These are phyloP conservation scores for Proteles cristata DNA, from an alignment of 2,113 vertebrate species.

Conservation along the genomic window DNA sequence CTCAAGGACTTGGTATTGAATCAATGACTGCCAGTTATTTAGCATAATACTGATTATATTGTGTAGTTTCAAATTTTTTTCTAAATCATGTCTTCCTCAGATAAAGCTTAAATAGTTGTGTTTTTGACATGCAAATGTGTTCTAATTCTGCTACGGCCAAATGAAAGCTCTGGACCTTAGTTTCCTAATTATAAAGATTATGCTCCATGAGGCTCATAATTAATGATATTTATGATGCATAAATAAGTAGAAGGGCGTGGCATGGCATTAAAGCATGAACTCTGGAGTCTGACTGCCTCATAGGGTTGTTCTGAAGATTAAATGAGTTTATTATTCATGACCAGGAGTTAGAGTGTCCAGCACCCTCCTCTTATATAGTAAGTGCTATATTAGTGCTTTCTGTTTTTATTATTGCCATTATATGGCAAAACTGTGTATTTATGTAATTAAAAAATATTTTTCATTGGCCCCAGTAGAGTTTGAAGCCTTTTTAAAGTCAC, in stretches of 20 bases:
- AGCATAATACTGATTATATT: not conserved
- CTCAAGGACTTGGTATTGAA: not conserved
- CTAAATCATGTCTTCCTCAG: constrained; percentile 17
- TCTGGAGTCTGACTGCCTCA: not conserved
- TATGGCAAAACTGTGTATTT: not conserved
- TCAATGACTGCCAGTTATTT: not conserved
- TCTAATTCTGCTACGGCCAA: not conserved
- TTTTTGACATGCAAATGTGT: not conserved
- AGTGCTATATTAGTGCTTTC: not conserved
- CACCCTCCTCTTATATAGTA: not conserved
- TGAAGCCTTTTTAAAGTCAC: not conserved
- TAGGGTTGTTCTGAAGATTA: not conserved
- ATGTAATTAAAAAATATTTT: not conserved
- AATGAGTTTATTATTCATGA: not conserved
- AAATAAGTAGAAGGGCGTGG: not conserved
- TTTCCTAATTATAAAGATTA: constrained; percentile 20
- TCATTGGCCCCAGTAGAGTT: not conserved
- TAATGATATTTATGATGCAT: not conserved
- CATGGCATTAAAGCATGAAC: not conserved
- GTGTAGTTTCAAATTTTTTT: constrained; percentile 12
- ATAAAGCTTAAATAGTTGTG: not conserved
- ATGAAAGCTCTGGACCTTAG: not conserved
- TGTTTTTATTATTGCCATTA: not conserved
- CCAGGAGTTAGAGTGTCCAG: not conserved
- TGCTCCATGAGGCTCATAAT: not conserved